Evolutionary conservation across 2,113 vertebrate species (phyloP), one percentile per base, ranked within the genome.

Genomic region (Hiodon alosoides): DNA sequence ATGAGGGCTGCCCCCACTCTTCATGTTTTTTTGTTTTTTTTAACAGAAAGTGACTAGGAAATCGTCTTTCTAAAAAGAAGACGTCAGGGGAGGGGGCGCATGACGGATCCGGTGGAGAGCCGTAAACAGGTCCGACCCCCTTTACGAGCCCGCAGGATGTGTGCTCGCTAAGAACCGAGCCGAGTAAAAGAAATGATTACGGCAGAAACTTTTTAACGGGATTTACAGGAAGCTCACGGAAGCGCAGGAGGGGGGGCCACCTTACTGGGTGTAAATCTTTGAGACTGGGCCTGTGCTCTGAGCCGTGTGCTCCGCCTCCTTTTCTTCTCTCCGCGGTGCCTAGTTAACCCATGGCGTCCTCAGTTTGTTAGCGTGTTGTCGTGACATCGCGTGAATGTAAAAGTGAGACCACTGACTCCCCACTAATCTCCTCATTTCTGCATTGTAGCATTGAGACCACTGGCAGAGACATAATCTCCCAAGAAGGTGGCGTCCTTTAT

Each of bases 121-220:
- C 14, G 69, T 59, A 71, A 71, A 71, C 54, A 71, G 54, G 53
- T 46, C 54, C 53, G 13, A 16, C 47, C 4, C 54, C 31, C 69
- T 71, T 71, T 71, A 71, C 58, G 69, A 58, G 47, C 52, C 69
- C 31, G 16, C 69, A 31, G 69, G 58, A 53, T 71, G 58, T 58
- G 58, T 71, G 69, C 8, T 10, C 58, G 54, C 54, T 17, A 7
- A 31, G 17, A 31, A 71, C 17, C 0, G 17, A 4, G 9, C 69
- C 11, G 68, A 51, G 53, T 69, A 51, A 69, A 69, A 53, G 68
- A 59, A 46, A 71, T 71, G 57, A 71, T 59, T 71, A n/a, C 69
- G 46, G 69, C 69, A 31, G 69, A 71, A 54, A 71, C 69, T 54
- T 52, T 17, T 46, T 71, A 71, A 71, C 58, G 11, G 53, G 53